Conservation (phyloP, 2,113 vertebrate species). For the Ardeotis arabs region DNA sequence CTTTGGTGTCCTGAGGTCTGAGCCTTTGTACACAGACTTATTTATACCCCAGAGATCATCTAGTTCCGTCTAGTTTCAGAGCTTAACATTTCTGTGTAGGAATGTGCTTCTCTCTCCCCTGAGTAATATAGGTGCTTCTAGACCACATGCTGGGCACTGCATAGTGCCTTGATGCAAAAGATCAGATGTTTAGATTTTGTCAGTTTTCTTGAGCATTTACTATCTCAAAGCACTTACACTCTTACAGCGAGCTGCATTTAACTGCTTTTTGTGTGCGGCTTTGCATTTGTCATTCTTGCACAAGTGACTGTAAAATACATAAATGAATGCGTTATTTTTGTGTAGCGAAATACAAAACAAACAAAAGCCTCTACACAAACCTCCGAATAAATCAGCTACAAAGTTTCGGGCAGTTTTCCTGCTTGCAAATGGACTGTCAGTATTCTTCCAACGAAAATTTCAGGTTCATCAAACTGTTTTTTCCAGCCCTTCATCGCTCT, state of each 20-base stretch:
- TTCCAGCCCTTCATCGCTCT: neutral
- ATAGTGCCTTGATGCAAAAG: neutral
- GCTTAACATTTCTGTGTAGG: neutral
- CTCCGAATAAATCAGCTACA: neutral
- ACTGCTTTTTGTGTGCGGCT: neutral
- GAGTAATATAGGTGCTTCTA: neutral
- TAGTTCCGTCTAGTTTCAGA: neutral
- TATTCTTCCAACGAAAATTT: neutral
- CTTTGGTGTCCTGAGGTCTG: neutral
- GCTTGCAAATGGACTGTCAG: neutral
- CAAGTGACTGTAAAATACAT: neutral
- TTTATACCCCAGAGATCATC: neutral
- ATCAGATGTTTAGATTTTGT: neutral
- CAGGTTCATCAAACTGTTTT: conserved; percentile 16
- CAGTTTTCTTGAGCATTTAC: neutral
- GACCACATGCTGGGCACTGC: neutral
- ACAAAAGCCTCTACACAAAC: neutral
- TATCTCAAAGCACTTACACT: neutral
- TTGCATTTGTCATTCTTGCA: neutral
- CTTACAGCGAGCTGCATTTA: neutral
- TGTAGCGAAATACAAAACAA: neutral
- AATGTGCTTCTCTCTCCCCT: neutral
- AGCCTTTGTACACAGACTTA: neutral
- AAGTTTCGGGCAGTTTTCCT: neutral
- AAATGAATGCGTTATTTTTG: neutral